These are phyloP conservation scores for Neria commutata DNA, from an alignment of 2,888 invertebrate species.

Conservation along the genomic window DNA sequence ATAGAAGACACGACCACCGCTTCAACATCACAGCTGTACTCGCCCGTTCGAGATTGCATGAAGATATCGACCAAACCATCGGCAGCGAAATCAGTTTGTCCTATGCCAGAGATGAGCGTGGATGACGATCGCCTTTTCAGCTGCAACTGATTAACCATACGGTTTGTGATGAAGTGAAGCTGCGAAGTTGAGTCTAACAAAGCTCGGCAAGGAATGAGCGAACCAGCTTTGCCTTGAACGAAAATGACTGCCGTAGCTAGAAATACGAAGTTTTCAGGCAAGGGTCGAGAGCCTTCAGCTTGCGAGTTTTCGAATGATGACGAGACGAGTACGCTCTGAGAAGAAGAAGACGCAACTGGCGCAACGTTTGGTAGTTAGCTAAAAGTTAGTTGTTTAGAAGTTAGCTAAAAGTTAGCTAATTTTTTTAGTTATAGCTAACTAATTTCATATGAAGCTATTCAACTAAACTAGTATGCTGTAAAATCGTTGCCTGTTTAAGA, in stretches of 20 bases:
- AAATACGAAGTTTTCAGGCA: slow-evolving; percentile 14
- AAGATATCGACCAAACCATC: slow-evolving; percentile 15
- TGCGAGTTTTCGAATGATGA: too few species aligned
- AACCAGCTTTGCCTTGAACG: slow-evolving; percentile 4
- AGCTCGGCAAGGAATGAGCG: slow-evolving; percentile 5
- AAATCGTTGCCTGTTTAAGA: too few species aligned
- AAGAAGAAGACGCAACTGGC: too few species aligned
- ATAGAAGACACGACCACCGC: not conserved
- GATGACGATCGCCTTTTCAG: slow-evolving; percentile 8
- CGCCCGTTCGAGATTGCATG: slow-evolving; percentile 3
- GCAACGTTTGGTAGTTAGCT: too few species aligned
- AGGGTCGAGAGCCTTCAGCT: too few species aligned
- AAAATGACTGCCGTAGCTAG: slow-evolving; percentile 20
- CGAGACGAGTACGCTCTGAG: too few species aligned
- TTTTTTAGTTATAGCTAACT: too few species aligned
- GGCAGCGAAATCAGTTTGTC: slow-evolving; percentile 8
- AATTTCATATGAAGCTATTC: too few species aligned
- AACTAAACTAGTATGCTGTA: too few species aligned
- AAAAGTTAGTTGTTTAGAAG: too few species aligned
- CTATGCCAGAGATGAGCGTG: slow-evolving; percentile 21
- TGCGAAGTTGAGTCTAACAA: slow-evolving; percentile 17
- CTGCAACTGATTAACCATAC: slow-evolving; percentile 15
- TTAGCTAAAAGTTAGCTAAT: too few species aligned
- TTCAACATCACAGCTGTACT: not conserved
- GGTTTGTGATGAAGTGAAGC: slow-evolving; percentile 9